A percentile compares a stretch with the other conserved stretches of the same genome.
Evolutionary conservation across 2,888 invertebrate species (phyloP).

Genomic region (Iselma pallidipennis): DNA sequence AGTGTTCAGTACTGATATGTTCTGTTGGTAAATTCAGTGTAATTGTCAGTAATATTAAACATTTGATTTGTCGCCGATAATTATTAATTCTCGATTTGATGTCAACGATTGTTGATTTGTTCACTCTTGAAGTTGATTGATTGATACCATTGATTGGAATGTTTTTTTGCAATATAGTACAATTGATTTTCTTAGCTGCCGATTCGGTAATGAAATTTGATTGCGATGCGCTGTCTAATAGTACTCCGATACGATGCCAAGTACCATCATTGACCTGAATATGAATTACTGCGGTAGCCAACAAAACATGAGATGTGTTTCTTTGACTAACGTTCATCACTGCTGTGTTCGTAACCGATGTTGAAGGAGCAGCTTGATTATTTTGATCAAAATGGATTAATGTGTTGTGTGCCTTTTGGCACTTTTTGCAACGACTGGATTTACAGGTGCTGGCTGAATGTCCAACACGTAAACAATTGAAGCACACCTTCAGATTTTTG

Average conservation of each 20-base stretch:
- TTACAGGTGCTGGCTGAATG: too few species aligned
- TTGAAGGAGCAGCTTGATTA: too few species aligned
- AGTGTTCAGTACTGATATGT: background rate
- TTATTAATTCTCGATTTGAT: background rate
- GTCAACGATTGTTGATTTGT: background rate
- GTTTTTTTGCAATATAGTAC: background rate
- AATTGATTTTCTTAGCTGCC: background rate
- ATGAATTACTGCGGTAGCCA: background rate
- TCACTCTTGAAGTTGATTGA: background rate
- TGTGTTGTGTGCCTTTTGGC: too few species aligned
- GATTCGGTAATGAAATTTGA: background rate
- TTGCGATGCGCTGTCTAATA: background rate
- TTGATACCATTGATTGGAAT: background rate
- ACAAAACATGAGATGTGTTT: too few species aligned
- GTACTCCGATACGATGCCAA: background rate
- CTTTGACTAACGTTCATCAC: too few species aligned
- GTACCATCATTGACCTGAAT: background rate
- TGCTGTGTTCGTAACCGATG: too few species aligned
- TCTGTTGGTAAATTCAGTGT: background rate
- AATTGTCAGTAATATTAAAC: background rate
- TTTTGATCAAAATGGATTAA: too few species aligned
- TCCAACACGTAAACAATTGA: too few species aligned
- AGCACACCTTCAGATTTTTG: too few species aligned
- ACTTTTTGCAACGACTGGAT: too few species aligned
- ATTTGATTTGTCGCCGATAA: background rate